A percentile compares a stretch with the other conserved stretches of the same genome.
Evolutionary conservation across 2,113 vertebrate species (phyloP).

Genomic region (Chrysochloris asiatica): DNA sequence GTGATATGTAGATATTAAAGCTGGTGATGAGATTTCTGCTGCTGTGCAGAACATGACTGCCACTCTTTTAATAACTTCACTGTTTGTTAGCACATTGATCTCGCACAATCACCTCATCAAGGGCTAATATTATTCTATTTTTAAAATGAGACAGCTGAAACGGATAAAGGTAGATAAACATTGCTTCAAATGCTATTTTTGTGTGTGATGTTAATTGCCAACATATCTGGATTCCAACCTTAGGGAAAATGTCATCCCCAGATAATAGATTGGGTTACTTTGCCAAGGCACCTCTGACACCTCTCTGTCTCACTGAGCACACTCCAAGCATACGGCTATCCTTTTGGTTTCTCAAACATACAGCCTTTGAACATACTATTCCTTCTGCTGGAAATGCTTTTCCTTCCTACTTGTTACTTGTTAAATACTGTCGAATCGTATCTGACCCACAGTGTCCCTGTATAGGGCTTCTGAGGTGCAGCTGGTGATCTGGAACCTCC

Average conservation of each 20-base stretch:
- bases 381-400: background rate
- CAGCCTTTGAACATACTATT: background rate
- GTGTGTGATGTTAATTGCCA: background rate
- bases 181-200: background rate
- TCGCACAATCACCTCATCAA: background rate
- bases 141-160: background rate
- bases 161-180: background rate
- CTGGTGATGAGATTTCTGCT: background rate
- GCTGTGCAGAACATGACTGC: background rate
- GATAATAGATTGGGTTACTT: background rate
- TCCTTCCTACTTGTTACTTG: background rate
- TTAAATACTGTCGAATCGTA: no score
- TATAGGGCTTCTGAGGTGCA: no score
- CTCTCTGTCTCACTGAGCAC: no score
- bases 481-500: no score
- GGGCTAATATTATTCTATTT: background rate
- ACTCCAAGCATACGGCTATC: background rate
- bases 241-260: background rate
- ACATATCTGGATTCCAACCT: background rate
- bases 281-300: background rate
- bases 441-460: no score
- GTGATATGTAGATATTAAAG: background rate
- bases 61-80: background rate
- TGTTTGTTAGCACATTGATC: background rate
- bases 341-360: background rate